Evolutionary conservation across 2,888 invertebrate species (phyloP), one percentile per base, ranked within the genome.

Genomic region (Odontomyia ornata): DNA sequence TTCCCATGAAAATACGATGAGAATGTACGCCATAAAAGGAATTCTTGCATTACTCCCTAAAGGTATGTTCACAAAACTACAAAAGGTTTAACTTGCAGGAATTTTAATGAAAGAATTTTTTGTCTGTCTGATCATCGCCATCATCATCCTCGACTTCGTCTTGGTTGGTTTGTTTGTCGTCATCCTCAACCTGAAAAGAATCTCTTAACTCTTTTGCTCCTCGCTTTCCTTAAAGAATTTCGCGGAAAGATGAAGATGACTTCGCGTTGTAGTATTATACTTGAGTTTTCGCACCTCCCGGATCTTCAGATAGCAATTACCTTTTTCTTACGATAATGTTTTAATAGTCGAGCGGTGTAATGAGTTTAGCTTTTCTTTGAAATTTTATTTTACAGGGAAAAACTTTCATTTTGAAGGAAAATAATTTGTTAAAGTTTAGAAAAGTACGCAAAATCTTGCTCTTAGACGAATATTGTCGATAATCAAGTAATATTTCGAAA

Each of bases 21-120:
- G 75, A 75, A 75, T 75, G 57, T 75, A 57, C 64, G 23, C 62
- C 62, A 75, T 75, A 47, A 75, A 75, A 75, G 75, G 75, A 75
- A 75, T 75, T 75, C 75, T 43, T 75, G 64, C 43, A 43, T 75
- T 73, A 75, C 64, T 75, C 75, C 64, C 64, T 64, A 21, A 65
- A 75, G 75, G 75, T 75, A 75, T 75, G 62, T 28, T 75, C 64
- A n/a, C 75, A 62, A 65, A 75, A 75, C 75, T 75, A 75, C 75
- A 75, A 75, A 75, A 75, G 75, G 75, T 75, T 75, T 75, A 75
- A 75, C 75, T 75, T 64, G n/a, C 75, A 75, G 60, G 75, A 75
- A 75, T 75, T 75, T 75, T 75, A 75, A 75, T 75, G 75, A 75
- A 75, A 75, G 75, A 64, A 75, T 75, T 75, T 72, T 75, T 75